Percentiles rank a stretch among this genome's conserved stretches.
phyloP scores from a whole-genome alignment of 2,888 invertebrate genomes.

The Drosophila paramelanica region DNA sequence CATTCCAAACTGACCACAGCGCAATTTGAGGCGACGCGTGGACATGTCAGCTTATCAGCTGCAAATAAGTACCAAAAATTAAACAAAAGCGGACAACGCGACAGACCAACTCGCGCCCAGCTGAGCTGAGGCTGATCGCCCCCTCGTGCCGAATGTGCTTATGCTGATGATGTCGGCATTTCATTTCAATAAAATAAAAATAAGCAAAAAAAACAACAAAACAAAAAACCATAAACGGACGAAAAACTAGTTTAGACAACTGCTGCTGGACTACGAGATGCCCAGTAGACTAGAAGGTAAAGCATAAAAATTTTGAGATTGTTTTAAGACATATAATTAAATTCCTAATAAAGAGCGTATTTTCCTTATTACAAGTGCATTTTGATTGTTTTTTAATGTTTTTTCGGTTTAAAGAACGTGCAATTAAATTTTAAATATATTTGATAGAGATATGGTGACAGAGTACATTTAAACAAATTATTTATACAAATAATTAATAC shows the following conservation, averaged over 20 bases:
- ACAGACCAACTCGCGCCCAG: slow-evolving; percentile 2
- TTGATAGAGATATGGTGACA: no score
- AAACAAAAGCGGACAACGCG: slow-evolving; percentile 7
- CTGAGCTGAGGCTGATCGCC: slow-evolving; percentile 21
- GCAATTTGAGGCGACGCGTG: slow-evolving; percentile 56
- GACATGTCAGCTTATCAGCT: slow-evolving; percentile 61
- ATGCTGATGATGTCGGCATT: slow-evolving; percentile 47
- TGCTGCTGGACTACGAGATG: slow-evolving; percentile 20
- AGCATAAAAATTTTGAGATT: no score
- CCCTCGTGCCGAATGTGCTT: slow-evolving; percentile 18
- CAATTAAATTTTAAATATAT: no score
- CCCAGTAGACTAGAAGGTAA: slow-evolving; percentile 15
- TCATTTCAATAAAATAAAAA: slow-evolving; percentile 47
- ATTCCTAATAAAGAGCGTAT: no score
- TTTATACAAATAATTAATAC: no score
- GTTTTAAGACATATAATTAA: no score
- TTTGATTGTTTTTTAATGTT: no score
- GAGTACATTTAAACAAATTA: no score
- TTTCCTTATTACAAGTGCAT: no score
- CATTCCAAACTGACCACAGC: slow-evolving; percentile 29
- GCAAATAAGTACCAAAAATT: slow-evolving; percentile 3
- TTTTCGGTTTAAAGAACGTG: no score
- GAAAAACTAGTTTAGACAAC: slow-evolving; percentile 1
- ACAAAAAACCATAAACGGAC: slow-evolving; percentile 1
- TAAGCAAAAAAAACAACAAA: slow-evolving; percentile 26